Evolutionary conservation across 2,888 invertebrate genomes (phyloP), one percentile per base, ranked within the genome.

Genomic region (Operophtera brumata): DNA sequence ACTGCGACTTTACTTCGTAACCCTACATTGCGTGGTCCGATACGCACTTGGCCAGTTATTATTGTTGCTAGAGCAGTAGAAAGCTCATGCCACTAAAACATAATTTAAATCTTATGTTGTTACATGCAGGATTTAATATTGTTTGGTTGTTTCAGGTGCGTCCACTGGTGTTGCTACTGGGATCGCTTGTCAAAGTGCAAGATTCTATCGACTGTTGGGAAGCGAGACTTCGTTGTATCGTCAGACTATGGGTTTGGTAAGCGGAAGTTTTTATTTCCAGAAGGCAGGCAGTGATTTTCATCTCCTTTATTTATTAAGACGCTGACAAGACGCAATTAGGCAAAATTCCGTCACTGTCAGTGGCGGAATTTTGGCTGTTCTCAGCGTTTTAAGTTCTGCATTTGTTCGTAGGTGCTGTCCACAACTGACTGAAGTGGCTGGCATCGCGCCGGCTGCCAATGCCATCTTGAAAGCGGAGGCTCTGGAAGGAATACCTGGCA

Each of bases 131-230:
- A 32, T 25, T 20, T n/a, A 46, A 36, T 52, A 10, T 41, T 8
- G 8, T 45, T 47, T 9, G 20, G 7, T 11, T 46, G 11, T 65
- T 66, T 26, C 50, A 91, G 91, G 96, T 98, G 0, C 93, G 97
- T 3, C 97, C 98, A 72, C 95, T 98, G 79, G 97, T 99, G 80
- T 92, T 96, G 7, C 86, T 99, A 10, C 84, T 99, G 25, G 96
- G 97, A 0, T 94, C 96, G 0, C 91, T 98, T 41, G 94, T 98
- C 1, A 96, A 97, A 68, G 96, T 97, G 65, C 96, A 98, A 73
- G 99, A 99, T 79, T 89, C 86, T 0, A 83, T 89, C 0, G 94
- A 95, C 3, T 98, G 97, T 77, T 99, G 99, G 99, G 98, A 99
- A 78, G 94, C 95, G 59, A 95, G 98, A 71, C 88, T 99, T 0